phyloP scores from a whole-genome alignment of 2,888 invertebrate genomes.

The Pristionchus japonicus region DNA sequence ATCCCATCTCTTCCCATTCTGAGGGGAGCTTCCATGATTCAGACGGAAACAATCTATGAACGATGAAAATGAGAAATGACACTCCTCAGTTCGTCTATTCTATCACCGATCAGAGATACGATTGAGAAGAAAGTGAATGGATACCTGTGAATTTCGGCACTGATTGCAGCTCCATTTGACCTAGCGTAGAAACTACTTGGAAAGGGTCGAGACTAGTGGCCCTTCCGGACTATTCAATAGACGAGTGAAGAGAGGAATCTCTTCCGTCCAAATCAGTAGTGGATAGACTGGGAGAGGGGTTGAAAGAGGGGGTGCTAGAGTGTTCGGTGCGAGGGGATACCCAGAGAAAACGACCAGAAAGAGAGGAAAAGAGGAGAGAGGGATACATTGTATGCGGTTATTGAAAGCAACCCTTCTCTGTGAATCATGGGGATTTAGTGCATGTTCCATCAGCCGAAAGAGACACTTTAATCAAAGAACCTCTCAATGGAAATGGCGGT shows the following conservation, averaged over 20 bases:
- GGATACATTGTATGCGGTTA: slow-evolving; percentile 10
- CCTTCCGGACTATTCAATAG: slow-evolving; percentile 31
- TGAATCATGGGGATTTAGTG: slow-evolving; percentile 17
- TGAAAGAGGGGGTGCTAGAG: slow-evolving; percentile 6
- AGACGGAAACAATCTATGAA: neutral
- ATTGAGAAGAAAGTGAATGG: neutral
- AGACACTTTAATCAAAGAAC: neutral
- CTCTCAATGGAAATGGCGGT: neutral
- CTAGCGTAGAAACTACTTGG: neutral
- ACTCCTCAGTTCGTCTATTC: neutral
- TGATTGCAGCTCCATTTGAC: neutral
- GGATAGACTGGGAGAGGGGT: slow-evolving; percentile 12
- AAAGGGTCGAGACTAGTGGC: neutral
- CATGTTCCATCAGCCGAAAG: neutral
- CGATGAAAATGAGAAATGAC: neutral
- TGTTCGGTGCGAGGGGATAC: slow-evolving; percentile 5
- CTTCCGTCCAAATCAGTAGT: slow-evolving; percentile 27
- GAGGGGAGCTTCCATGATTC: slow-evolving; percentile 4
- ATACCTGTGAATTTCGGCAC: neutral
- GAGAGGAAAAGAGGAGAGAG: neutral
- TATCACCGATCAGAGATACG: neutral
- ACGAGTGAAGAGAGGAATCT: slow-evolving; percentile 8
- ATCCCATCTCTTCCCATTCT: neutral
- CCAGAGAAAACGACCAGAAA: slow-evolving; percentile 10
- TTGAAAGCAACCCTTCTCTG: slow-evolving; percentile 3